Base-by-base conservation (phyloP, 2,888 invertebrate genomes). In the Lissonota sp. region DNA sequence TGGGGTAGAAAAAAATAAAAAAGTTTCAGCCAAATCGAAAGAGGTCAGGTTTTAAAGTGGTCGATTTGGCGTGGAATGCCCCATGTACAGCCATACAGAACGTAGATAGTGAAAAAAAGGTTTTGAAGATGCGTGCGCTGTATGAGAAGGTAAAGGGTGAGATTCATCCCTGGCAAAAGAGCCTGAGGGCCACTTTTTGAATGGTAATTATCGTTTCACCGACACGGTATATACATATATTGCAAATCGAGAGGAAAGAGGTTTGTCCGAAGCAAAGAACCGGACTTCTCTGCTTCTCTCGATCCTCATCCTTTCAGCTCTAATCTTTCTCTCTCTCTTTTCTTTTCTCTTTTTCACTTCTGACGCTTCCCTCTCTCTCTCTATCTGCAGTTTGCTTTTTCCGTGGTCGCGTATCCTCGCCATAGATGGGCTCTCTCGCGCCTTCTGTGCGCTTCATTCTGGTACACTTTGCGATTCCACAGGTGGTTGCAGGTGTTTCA, bases 171-270 rank as follows among this genome's bases (percentile, higher is more conserved):
- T 44, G 60, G 42, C 16, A 57, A 16, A 53, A 78, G 71, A 37
- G 80, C 84, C 83, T 79, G 69, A 78, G 85, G 84, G 84, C 76
- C 16, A 26, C 83, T 80, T 85, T 86, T 84, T 84, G 86, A 88
- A 87, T 88, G 85, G 53, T 53, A 53, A 53, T 53, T 88, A 89
- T 88, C 87, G 85, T 87, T 83, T 84, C 83, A 84, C 86, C 86
- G 86, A 86, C 82, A 84, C 73, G 83, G 84, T 86, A 86, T 86
- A 86, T 87, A 86, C 87, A 87, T 87, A 88, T 88, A 88, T 88
- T 88, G 86, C 87, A 84, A 88, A 85, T 83, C 57, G 57, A 40
- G 57, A 49, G n/a, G 16, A 51, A 37, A 37, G 8, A 39, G 39
- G 49, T 63, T 60, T 67, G 55, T 46, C 49, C 8, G 42, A 57